Percentiles rank a stretch among this genome's conserved stretches.
These are phyloP conservation scores for Cyanocitta stelleri DNA, from an alignment of 2,113 vertebrate genomes.

Conservation along the genomic window DNA sequence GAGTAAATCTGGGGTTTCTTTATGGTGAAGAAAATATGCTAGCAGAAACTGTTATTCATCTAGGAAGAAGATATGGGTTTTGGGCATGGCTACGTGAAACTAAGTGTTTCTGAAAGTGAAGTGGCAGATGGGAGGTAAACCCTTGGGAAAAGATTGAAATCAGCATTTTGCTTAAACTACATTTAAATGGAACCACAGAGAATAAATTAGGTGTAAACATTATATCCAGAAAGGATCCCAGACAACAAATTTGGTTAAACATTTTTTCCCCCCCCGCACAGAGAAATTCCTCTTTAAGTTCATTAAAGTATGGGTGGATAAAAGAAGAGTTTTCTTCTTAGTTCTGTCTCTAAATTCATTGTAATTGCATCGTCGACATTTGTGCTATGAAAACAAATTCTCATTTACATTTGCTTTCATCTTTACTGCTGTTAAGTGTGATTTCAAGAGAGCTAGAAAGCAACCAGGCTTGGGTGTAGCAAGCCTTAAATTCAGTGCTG, in stretches of 20 bases:
- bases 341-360: neutral
- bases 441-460: neutral
- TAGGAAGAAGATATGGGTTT: neutral
- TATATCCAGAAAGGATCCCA: conserved; percentile 3
- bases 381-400: neutral
- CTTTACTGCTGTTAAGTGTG: neutral
- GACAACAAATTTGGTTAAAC: conserved; percentile 9
- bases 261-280: neutral
- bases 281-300: neutral
- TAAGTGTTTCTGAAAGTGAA: neutral
- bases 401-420: conserved; percentile 45
- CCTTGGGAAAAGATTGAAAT: conserved; percentile 37
- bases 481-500: neutral
- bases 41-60: neutral
- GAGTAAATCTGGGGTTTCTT: neutral
- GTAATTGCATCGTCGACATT: neutral
- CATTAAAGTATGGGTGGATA: conserved; percentile 22
- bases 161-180: conserved; percentile 24
- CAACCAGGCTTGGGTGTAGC: neutral
- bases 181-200: neutral
- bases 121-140: conserved; percentile 9
- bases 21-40: neutral
- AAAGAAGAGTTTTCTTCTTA: conserved; percentile 28
- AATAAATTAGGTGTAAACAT: neutral
- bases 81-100: neutral